phyloP scores from a whole-genome alignment of 64 coral and sea anemone genomes.

The Montipora foliosa region DNA sequence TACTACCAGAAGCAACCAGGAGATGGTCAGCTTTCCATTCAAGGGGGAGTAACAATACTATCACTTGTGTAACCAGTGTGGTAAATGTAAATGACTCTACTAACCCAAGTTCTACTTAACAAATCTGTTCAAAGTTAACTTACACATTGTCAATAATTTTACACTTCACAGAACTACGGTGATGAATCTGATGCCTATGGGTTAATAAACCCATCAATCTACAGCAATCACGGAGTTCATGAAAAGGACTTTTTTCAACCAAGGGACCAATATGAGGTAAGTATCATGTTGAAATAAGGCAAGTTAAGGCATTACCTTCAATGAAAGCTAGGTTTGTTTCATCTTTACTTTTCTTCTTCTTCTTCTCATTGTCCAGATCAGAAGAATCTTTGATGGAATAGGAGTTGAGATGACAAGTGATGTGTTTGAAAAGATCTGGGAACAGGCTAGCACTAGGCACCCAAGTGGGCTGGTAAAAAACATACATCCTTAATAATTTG shows the following conservation, averaged over 20 bases:
- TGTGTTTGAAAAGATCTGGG: slow-evolving; percentile 94
- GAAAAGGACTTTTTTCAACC: slow-evolving; percentile 98
- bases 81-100: no score
- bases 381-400: slow-evolving; percentile 97
- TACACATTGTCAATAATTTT: neutral
- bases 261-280: slow-evolving; percentile 91
- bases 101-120: no score
- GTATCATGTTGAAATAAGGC: no score
- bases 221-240: slow-evolving; percentile 92
- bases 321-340: no score
- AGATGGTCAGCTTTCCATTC: no score
- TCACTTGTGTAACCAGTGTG: no score
- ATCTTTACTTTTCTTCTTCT: neutral
- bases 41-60: no score
- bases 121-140: neutral
- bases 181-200: slow-evolving; percentile 99
- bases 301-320: no score
- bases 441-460: slow-evolving; percentile 76
- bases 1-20: no score
- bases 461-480: slow-evolving; percentile 81
- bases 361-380: slow-evolving; percentile 52
- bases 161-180: slow-evolving; percentile 86
- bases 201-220: slow-evolving; percentile 94
- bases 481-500: neutral
- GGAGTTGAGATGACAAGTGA: slow-evolving; percentile 93